A percentile compares a stretch with the other conserved stretches of the same genome.
These are phyloP conservation scores for Empidonax alnorum DNA, from an alignment of 2,113 vertebrate species.

Conservation along the genomic window DNA sequence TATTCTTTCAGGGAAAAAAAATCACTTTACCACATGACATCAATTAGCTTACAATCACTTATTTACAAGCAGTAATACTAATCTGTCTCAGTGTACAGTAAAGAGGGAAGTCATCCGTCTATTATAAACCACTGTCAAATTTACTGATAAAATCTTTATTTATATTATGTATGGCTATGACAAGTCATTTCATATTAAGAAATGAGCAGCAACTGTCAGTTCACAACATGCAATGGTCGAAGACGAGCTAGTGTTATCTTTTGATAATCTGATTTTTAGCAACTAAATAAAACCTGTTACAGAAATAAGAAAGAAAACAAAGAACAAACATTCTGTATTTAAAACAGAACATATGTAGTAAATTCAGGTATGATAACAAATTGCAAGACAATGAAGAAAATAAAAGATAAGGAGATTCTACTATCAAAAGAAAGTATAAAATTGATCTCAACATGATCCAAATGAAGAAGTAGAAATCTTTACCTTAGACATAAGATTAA, in stretches of 20 bases:
- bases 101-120: background rate
- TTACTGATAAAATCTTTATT: background rate
- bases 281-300: background rate
- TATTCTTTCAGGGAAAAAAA: background rate
- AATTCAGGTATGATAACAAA: background rate
- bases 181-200: background rate
- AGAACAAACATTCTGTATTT: background rate
- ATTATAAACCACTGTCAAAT: background rate
- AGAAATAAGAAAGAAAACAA: background rate
- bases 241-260: background rate
- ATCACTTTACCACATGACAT: background rate
- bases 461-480: background rate
- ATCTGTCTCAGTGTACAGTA: background rate
- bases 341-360: background rate
- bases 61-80: background rate
- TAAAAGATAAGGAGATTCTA: background rate
- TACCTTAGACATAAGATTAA: background rate
- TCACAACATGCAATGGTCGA: background rate
- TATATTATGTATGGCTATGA: background rate
- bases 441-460: background rate
- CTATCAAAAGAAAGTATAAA: background rate
- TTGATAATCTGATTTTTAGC: background rate
- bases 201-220: background rate
- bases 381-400: background rate
- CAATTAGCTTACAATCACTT: background rate